These are phyloP conservation scores for Myiagra hebetior DNA, from an alignment of 2,113 vertebrate genomes.

Conservation along the genomic window DNA sequence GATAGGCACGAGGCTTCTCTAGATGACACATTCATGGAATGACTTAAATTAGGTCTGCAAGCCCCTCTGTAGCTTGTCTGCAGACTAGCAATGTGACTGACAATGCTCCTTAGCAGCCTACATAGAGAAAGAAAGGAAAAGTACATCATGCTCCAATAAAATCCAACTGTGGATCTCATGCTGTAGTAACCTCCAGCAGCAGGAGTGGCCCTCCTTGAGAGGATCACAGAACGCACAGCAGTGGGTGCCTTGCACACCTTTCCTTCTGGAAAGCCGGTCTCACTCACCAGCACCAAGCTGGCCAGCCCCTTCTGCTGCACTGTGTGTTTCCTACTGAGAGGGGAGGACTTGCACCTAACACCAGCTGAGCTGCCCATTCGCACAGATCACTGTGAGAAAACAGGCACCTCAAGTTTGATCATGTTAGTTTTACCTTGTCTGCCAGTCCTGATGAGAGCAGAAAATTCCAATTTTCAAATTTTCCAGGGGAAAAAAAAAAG, in stretches of 20 bases:
- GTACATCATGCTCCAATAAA: background rate
- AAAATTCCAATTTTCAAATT: background rate
- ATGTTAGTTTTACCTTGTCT: background rate
- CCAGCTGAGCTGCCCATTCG: fast-evolving
- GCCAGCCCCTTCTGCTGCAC: background rate
- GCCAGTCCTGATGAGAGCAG: background rate
- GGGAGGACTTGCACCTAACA: background rate
- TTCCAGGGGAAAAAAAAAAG: background rate
- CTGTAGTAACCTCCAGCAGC: background rate
- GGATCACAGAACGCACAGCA: background rate
- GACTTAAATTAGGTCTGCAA: background rate
- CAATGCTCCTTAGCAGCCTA: background rate
- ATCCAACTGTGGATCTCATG: background rate
- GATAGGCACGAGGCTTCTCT: background rate
- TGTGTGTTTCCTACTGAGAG: background rate
- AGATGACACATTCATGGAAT: background rate
- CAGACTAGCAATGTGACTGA: background rate
- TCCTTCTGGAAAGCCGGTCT: background rate
- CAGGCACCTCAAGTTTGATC: background rate
- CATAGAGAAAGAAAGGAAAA: background rate
- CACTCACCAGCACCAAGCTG: background rate
- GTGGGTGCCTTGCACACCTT: background rate
- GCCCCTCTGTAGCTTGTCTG: background rate
- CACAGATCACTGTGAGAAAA: background rate
- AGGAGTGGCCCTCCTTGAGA: background rate